Evolutionary conservation across 2,113 vertebrate genomes (phyloP).

Genomic region (Centropus bengalensis): DNA sequence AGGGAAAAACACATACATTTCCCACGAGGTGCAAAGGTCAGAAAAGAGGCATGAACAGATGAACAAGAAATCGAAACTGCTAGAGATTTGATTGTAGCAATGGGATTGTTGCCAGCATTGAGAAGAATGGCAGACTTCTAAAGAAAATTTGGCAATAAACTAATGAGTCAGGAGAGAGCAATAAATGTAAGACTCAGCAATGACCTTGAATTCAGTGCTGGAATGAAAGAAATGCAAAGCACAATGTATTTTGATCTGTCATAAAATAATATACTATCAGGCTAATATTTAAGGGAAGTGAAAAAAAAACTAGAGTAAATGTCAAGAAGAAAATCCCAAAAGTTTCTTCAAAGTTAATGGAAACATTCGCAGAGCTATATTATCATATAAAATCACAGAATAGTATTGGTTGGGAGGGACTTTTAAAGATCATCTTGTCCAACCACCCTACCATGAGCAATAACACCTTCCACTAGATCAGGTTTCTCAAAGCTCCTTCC

Average conservation of each 20-base stretch:
- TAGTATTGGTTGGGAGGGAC: background rate
- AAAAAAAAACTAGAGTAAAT: background rate
- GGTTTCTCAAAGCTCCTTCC: background rate
- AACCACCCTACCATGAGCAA: rapidly evolving
- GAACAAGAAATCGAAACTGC: slow-evolving; percentile 31
- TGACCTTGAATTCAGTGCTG: background rate
- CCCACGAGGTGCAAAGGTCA: background rate
- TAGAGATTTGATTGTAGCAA: background rate
- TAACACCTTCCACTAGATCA: background rate
- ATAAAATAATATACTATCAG: background rate
- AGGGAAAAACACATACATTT: background rate
- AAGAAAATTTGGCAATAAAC: slow-evolving; percentile 7
- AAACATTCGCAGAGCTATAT: background rate
- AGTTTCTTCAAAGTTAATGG: background rate
- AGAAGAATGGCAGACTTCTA: slow-evolving; percentile 10
- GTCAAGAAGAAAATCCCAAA: background rate
- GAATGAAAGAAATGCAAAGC: background rate
- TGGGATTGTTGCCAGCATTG: slow-evolving; percentile 6
- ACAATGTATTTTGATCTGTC: background rate
- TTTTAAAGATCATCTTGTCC: background rate
- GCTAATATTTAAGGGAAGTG: background rate
- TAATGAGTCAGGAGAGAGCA: background rate
- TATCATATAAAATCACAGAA: background rate
- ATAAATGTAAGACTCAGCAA: background rate
- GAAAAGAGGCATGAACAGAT: background rate